These are phyloP conservation scores for Eupleurogrammus muticus DNA, from an alignment of 2,797 vertebrate genomes.

Conservation along the genomic window DNA sequence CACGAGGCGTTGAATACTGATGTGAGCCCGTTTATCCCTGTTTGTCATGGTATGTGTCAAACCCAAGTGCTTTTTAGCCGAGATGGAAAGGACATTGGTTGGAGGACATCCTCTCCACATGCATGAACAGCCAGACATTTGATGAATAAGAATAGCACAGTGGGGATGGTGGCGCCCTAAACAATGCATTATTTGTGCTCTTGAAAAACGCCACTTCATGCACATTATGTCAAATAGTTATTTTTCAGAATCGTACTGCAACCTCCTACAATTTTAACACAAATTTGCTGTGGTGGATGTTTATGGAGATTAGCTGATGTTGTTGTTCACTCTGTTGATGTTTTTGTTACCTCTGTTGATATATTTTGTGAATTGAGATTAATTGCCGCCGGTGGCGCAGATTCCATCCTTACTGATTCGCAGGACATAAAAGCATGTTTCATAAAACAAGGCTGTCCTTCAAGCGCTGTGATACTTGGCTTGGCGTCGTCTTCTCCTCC, in stretches of 20 bases:
- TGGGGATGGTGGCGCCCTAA: conserved; percentile 36
- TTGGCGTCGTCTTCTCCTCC: conserved; percentile 39
- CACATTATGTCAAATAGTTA: conserved; percentile 51
- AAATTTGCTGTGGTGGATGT: conserved; percentile 48
- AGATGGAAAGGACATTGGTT: conserved; percentile 64
- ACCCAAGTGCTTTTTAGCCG: conserved; percentile 46
- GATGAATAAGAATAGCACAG: conserved; percentile 58
- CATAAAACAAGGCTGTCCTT: conserved; percentile 50
- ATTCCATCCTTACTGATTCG: conserved; percentile 50
- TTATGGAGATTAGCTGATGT: conserved; percentile 47
- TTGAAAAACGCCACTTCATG: conserved; percentile 40
- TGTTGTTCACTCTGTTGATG: conserved; percentile 45
- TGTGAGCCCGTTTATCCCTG: conserved; percentile 66
- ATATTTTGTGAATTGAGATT: conserved; percentile 62
- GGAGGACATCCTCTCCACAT: conserved; percentile 71
- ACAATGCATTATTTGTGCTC: conserved; percentile 63
- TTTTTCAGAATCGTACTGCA: conserved; percentile 54
- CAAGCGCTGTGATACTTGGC: conserved; percentile 34
- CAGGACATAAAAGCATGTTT: conserved; percentile 54
- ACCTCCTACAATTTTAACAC: conserved; percentile 40
- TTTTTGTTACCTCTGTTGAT: conserved; percentile 49
- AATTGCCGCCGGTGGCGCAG: conserved; percentile 46
- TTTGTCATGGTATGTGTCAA: conserved; percentile 70
- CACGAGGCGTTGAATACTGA: conserved; percentile 74
- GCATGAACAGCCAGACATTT: conserved; percentile 61